Percentiles rank a stretch among this genome's conserved stretches.
phyloP scores from a whole-genome alignment of 1,140 invertebrate species.

The Drosophila yakuba region DNA sequence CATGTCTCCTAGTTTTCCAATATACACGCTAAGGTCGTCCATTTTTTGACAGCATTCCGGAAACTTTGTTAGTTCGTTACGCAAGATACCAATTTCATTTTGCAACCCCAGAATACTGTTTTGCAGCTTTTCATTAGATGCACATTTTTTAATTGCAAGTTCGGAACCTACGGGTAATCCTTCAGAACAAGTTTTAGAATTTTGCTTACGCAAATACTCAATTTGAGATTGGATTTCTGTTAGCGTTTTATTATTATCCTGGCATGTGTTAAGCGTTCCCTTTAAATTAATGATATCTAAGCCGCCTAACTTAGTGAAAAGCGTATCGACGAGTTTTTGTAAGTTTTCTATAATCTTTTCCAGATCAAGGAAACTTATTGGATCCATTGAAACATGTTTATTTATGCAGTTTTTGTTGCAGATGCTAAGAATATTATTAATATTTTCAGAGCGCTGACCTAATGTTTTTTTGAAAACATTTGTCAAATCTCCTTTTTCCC shows the following conservation, averaged over 20 bases:
- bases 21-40: neutral
- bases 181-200: neutral
- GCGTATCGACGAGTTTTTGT: neutral
- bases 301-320: neutral
- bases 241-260: neutral
- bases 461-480: neutral
- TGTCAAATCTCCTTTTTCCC: neutral
- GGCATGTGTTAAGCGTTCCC: neutral
- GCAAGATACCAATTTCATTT: neutral
- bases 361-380: neutral
- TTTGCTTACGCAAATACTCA: neutral
- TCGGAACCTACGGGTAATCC: neutral
- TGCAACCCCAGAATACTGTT: neutral
- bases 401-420: conserved; percentile 12
- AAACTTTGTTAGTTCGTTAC: neutral
- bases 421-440: neutral
- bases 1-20: neutral
- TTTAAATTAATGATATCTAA: neutral
- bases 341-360: neutral
- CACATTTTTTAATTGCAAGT: neutral
- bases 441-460: neutral
- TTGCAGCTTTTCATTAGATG: no score
- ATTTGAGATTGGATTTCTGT: neutral
- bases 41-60: conserved; percentile 21
- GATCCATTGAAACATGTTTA: neutral